Percentiles rank a stretch among this genome's conserved stretches.
These are phyloP conservation scores for human DNA, from an alignment of 2,113 vertebrate species.

Conservation along the genomic window DNA sequence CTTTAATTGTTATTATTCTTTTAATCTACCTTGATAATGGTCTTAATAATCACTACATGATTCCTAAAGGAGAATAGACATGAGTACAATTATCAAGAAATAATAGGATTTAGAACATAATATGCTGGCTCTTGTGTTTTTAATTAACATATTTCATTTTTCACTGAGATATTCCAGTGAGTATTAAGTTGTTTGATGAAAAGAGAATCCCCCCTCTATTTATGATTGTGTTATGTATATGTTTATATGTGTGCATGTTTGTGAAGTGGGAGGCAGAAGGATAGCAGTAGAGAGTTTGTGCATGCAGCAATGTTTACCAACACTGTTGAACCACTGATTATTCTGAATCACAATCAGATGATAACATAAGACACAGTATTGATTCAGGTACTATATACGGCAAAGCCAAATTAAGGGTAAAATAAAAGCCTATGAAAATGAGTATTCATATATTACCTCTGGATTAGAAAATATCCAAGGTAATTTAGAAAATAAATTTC, in stretches of 20 bases:
- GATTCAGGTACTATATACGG: not conserved
- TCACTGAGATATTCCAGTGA: not conserved
- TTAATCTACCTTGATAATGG: constrained; percentile 51
- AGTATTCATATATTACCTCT: not conserved
- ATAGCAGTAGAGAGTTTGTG: not conserved
- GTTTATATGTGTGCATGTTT: not conserved
- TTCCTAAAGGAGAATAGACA: constrained; percentile 34
- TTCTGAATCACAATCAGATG: not conserved
- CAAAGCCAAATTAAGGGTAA: not conserved
- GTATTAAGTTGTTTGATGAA: not conserved
- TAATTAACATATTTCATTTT: constrained; percentile 26
- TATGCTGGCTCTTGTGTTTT: constrained; percentile 2
- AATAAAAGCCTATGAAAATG: not conserved
- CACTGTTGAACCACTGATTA: not conserved
- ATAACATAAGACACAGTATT: not conserved
- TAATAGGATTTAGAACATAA: constrained; percentile 7
- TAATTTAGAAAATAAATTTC: not conserved
- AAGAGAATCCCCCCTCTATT: not conserved
- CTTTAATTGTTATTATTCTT: constrained; percentile 47
- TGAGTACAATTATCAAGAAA: constrained; percentile 29
- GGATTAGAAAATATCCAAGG: not conserved
- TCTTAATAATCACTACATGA: constrained; percentile 47
- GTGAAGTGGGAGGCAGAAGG: rapidly evolving
- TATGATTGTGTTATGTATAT: not conserved
- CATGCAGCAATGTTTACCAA: not conserved